Evolutionary conservation across 2,888 invertebrate genomes (phyloP), one percentile per base, ranked within the genome.

Genomic region (Napeogenes inachia): DNA sequence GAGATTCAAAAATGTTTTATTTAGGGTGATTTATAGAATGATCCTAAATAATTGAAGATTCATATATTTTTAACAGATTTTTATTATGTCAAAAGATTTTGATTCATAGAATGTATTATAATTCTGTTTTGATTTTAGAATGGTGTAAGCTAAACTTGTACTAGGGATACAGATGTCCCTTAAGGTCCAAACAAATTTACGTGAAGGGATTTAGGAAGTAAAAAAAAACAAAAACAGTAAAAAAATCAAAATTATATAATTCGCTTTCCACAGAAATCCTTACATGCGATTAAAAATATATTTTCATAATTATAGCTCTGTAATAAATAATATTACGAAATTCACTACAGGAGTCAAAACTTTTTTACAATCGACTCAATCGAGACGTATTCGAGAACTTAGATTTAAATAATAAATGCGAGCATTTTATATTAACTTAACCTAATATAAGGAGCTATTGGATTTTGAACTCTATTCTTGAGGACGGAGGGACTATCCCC

Each of bases 241-340:
- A 80, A 81, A 82, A 83, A 82, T 83, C 81, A 81, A 81, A 80
- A 78, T 82, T 77, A 77, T 83, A 80, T 85, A 84, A 69, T 80
- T 82, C 76, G 74, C 74, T 78, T 78, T 79, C 71, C 80, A 80
- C 79, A 75, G 77, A 79, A 75, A 63, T 65, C 55, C 70, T 68
- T 70, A 72, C 62, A 65, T 60, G 67, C 60, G 66, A 67, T 67
- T 67, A 68, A 71, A 71, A 69, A 71, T 70, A 70, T 69, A 56
- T 61, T 63, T 55, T 57, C 63, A 64, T 57, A 64, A 64, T 63
- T 63, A 66, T 61, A 66, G 63, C 61, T 69, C 59, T 67, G 66
- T 68, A 65, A 71, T 65, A 68, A 70, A 68, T 66, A 68, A 68
- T 54, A 54, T 59, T 64, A 68, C 59, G 65, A 67, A 62, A 21